These are phyloP conservation scores for Gisinianus flammeolus DNA, from an alignment of 2,888 invertebrate genomes.

Conservation along the genomic window DNA sequence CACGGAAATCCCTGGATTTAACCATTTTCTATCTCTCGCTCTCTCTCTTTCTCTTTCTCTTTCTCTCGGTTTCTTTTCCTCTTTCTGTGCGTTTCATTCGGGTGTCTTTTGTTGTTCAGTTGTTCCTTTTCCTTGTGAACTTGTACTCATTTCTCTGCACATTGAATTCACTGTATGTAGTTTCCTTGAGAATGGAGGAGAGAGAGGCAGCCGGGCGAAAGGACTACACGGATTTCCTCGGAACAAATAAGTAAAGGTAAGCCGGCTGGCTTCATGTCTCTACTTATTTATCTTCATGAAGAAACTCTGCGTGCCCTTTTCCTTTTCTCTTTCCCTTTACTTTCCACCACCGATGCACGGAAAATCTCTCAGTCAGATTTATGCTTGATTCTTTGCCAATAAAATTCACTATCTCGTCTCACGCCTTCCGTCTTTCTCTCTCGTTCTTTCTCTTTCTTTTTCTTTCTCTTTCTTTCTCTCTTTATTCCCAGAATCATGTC, in stretches of 20 bases:
- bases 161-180: too few relatives aligned
- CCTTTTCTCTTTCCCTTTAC: background rate
- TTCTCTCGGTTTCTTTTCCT: background rate
- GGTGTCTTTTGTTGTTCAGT: too few relatives aligned
- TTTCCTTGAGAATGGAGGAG: too few relatives aligned
- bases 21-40: background rate
- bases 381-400: background rate
- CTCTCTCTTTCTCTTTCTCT: background rate
- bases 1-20: background rate
- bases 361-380: background rate
- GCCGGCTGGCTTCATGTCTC: background rate
- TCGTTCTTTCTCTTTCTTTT: background rate
- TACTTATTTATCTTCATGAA: conserved; percentile 8
- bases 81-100: too few relatives aligned
- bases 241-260: background rate
- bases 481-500: background rate
- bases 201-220: too few relatives aligned
- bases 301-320: background rate
- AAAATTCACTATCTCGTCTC: background rate
- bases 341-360: background rate
- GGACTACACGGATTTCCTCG: too few relatives aligned
- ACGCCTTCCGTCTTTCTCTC: background rate
- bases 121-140: too few relatives aligned
- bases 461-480: background rate
- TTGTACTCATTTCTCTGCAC: too few relatives aligned